Evolutionary conservation across 2,888 invertebrate species (phyloP).

Genomic region (Leucoma salicis): DNA sequence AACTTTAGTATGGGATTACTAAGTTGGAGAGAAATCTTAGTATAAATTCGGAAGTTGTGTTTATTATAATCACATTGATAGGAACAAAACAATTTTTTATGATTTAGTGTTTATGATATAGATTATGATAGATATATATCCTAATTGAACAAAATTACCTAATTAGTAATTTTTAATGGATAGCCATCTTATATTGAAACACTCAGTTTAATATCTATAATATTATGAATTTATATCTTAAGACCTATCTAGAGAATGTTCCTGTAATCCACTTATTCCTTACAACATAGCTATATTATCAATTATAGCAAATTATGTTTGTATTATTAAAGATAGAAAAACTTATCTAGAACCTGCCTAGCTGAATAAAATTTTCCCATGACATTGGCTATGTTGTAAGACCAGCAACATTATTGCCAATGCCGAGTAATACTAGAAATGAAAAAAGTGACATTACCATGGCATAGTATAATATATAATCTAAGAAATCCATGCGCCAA

Average conservation of each 20-base stretch:
- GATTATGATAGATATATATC: not conserved
- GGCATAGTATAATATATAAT: too few species aligned
- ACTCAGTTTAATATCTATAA: constrained; percentile 15
- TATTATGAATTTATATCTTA: constrained; percentile 6
- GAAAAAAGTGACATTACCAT: too few species aligned
- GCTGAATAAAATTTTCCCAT: too few species aligned
- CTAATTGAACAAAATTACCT: not conserved
- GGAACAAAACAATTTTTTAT: too few species aligned
- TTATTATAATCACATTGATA: not conserved
- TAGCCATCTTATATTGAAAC: constrained; percentile 11
- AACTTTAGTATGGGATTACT: too few species aligned
- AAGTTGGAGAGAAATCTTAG: too few species aligned
- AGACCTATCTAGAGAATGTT: constrained; percentile 16
- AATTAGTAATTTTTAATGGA: constrained; percentile 1
- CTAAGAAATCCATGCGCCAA: too few species aligned
- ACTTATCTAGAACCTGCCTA: too few species aligned
- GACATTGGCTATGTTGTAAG: too few species aligned
- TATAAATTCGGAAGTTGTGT: not conserved
- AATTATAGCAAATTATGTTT: not conserved
- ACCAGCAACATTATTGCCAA: too few species aligned
- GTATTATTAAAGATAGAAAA: too few species aligned
- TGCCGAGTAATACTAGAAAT: too few species aligned
- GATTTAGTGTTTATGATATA: not conserved
- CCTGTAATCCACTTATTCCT: constrained; percentile 16
- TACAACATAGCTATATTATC: not conserved